A percentile compares a stretch with the other conserved stretches of the same genome.
phyloP scores from a whole-genome alignment of 2,888 invertebrate genomes.

The Ephialtes manifestator region DNA sequence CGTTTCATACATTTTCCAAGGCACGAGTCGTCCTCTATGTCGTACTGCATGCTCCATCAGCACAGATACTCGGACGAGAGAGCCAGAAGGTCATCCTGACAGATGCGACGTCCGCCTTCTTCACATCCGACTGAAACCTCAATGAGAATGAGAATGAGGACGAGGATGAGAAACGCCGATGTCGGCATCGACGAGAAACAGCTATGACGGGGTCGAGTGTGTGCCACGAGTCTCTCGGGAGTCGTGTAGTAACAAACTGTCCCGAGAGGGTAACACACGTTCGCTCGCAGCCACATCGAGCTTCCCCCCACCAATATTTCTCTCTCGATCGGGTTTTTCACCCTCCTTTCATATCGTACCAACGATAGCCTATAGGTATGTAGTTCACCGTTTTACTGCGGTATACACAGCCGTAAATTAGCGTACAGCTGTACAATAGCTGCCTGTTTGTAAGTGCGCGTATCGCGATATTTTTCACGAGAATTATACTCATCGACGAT shows the following conservation, averaged over 20 bases:
- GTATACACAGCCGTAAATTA: too few relatives aligned
- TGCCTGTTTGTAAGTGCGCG: neutral
- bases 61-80: neutral
- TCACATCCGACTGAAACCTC: conserved; percentile 41
- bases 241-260: conserved; percentile 83
- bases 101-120: conserved; percentile 64
- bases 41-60: neutral
- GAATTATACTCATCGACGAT: too few relatives aligned
- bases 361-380: conserved; percentile 3
- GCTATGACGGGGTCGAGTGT: conserved; percentile 69
- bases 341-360: conserved; percentile 18
- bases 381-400: conserved; percentile 2
- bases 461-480: too few relatives aligned
- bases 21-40: neutral
- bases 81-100: conserved; percentile 42
- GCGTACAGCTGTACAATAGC: neutral
- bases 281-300: conserved; percentile 66
- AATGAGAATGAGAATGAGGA: conserved; percentile 63
- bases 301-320: conserved; percentile 50
- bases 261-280: conserved; percentile 77
- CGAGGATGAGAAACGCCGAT: conserved; percentile 62
- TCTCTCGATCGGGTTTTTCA: conserved; percentile 53
- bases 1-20: conserved; percentile 19
- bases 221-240: conserved; percentile 81
- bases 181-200: conserved; percentile 19